Evolutionary conservation across 1,140 invertebrate genomes (phyloP).

Genomic region (Drosophila lini): DNA sequence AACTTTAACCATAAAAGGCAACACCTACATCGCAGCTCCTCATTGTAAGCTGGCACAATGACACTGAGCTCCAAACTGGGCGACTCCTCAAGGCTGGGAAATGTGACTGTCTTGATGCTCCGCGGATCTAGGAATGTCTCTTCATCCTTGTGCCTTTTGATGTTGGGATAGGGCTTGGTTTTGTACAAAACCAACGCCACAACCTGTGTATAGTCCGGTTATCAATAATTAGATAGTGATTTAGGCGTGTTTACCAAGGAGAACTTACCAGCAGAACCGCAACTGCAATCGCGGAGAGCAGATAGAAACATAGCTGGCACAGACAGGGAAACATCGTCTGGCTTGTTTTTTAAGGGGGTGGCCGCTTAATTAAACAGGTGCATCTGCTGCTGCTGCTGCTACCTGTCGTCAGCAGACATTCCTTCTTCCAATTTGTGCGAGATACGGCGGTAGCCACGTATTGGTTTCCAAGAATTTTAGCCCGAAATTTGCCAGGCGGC

Average conservation of each 20-base stretch:
- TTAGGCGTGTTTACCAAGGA: slow-evolving; percentile 17
- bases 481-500: slow-evolving; percentile 12
- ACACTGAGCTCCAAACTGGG: slow-evolving; percentile 92
- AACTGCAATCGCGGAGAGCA: slow-evolving; percentile 23
- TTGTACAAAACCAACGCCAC: slow-evolving; percentile 86
- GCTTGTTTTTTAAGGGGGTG: background rate
- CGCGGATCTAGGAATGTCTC: slow-evolving; percentile 90
- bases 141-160: slow-evolving; percentile 90
- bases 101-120: slow-evolving; percentile 86
- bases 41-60: slow-evolving; percentile 98
- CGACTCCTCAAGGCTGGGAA: slow-evolving; percentile 91
- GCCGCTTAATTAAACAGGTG: slow-evolving; percentile 12
- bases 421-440: slow-evolving; percentile 55
- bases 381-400: slow-evolving; percentile 40
- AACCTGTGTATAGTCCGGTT: slow-evolving; percentile 84
- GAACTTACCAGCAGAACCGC: slow-evolving; percentile 50
- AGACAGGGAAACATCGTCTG: slow-evolving; percentile 50
- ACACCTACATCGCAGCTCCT: slow-evolving; percentile 93
- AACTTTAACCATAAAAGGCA: background rate
- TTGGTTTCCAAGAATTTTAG: slow-evolving; percentile 43
- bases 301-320: slow-evolving; percentile 52
- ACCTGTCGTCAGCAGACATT: slow-evolving; percentile 49
- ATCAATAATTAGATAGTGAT: slow-evolving; percentile 16
- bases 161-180: slow-evolving; percentile 88
- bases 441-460: slow-evolving; percentile 50